Evolutionary conservation across 2,888 invertebrate genomes (phyloP).

Genomic region (Cheilosia scutellata): DNA sequence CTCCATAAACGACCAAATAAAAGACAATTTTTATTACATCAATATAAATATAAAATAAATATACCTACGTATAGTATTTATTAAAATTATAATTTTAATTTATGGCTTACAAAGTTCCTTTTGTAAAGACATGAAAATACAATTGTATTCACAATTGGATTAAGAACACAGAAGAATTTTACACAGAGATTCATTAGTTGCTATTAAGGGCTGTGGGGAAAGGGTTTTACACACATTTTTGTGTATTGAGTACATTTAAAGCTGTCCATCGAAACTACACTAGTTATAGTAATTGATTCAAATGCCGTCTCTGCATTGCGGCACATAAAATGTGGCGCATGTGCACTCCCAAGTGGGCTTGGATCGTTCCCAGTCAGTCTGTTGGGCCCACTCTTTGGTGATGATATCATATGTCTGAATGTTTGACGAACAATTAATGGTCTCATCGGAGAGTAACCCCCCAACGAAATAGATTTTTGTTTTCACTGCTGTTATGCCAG

Average conservation of each 20-base stretch:
- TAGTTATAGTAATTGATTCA: slow-evolving; percentile 15
- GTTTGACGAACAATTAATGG: slow-evolving; percentile 88
- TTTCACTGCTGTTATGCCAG: slow-evolving; percentile 87
- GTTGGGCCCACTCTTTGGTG: slow-evolving; percentile 86
- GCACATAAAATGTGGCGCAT: slow-evolving; percentile 88
- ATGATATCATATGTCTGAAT: slow-evolving; percentile 88
- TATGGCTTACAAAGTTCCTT: slow-evolving; percentile 23
- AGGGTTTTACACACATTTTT: background rate
- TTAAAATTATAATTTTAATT: slow-evolving; percentile 5
- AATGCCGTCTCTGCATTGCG: slow-evolving; percentile 83
- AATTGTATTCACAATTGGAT: background rate
- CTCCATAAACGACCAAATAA: background rate
- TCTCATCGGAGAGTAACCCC: slow-evolving; percentile 88
- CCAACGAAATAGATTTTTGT: slow-evolving; percentile 88
- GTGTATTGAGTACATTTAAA: slow-evolving; percentile 9
- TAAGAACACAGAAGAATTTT: slow-evolving; percentile 5
- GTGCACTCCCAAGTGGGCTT: slow-evolving; percentile 90
- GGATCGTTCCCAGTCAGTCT: slow-evolving; percentile 87
- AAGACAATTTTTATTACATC: slow-evolving; percentile 2
- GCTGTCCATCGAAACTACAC: background rate
- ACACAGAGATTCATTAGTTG: slow-evolving; percentile 29
- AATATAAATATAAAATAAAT: slow-evolving; percentile 12
- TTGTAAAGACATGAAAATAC: slow-evolving; percentile 32
- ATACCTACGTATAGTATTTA: background rate
- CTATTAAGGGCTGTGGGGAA: background rate